Percentiles rank a stretch among this genome's conserved stretches.
Conservation (phyloP, 2,888 invertebrate species). For the Drosophila pseudotalamancana region DNA sequence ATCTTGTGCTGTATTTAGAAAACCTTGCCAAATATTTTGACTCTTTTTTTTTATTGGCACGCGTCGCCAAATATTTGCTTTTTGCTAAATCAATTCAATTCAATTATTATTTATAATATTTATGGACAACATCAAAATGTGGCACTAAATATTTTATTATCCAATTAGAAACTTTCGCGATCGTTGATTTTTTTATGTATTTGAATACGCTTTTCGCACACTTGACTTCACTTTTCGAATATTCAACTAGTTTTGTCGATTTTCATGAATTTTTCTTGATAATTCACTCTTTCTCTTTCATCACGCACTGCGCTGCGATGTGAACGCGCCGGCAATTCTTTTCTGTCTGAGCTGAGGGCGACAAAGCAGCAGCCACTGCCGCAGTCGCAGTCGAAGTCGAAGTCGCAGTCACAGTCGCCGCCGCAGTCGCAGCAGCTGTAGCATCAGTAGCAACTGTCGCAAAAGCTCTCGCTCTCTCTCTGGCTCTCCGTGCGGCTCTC, state of each 20-base stretch:
- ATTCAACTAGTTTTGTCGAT: background rate
- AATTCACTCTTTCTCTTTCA: constrained; percentile 1
- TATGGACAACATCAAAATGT: no score
- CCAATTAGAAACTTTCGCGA: constrained; percentile 7
- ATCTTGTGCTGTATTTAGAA: constrained; percentile 26
- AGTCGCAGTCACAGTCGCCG: background rate
- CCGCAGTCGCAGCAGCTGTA: constrained; percentile 24
- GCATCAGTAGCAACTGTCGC: no score
- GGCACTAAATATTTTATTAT: constrained; percentile 27
- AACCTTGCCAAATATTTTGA: constrained; percentile 51
- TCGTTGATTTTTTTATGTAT: background rate
- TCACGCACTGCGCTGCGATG: constrained; percentile 40
- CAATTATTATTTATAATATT: constrained; percentile 19
- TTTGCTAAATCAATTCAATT: no score
- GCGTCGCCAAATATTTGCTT: constrained; percentile 30
- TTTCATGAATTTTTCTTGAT: background rate
- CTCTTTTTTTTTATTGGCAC: constrained; percentile 52
- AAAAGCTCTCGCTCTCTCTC: constrained; percentile 27
- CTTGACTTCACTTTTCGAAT: constrained; percentile 1
- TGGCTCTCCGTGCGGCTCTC: constrained; percentile 6
- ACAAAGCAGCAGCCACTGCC: constrained; percentile 12
- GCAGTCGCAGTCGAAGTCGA: background rate
- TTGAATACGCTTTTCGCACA: constrained; percentile 7
- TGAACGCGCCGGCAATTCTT: constrained; percentile 67
- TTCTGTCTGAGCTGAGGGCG: constrained; percentile 69